These are phyloP conservation scores for Drosophila peninsularis DNA, from an alignment of 2,888 invertebrate genomes.

Conservation along the genomic window DNA sequence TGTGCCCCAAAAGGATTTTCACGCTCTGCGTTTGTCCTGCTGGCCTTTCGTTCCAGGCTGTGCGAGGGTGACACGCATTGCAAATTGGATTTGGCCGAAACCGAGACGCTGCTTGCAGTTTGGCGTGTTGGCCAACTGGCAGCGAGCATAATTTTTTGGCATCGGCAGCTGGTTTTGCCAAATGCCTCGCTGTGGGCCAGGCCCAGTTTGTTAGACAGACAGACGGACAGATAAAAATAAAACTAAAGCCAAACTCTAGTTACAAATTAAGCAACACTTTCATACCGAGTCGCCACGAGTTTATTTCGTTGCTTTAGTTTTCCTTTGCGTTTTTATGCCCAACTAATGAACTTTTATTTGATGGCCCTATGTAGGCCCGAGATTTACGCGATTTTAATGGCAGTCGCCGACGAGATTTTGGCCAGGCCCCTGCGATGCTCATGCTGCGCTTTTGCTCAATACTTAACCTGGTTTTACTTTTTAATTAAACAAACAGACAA, in stretches of 20 bases:
- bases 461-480: conserved; percentile 74
- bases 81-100: conserved; percentile 70
- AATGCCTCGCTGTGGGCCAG: conserved; percentile 18
- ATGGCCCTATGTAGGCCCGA: conserved; percentile 44
- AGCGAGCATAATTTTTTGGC: conserved; percentile 67
- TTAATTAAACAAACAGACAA: conserved; percentile 58
- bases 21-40: conserved; percentile 63
- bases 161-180: conserved; percentile 54
- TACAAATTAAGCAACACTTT: conserved; percentile 35
- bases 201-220: conserved; percentile 26
- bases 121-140: conserved; percentile 56
- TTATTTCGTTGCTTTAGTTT: conserved; percentile 6
- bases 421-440: conserved; percentile 49
- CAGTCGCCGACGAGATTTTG: conserved; percentile 41
- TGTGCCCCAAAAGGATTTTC: conserved; percentile 61
- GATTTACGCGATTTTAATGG: conserved; percentile 69
- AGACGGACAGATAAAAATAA: background rate
- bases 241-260: conserved; percentile 9
- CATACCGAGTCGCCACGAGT: conserved; percentile 8
- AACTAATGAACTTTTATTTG: conserved; percentile 69
- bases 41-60: conserved; percentile 54
- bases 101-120: conserved; percentile 55
- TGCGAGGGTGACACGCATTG: conserved; percentile 69
- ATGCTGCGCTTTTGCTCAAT: conserved; percentile 71
- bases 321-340: conserved; percentile 22